Evolutionary conservation across 2,888 invertebrate genomes (phyloP).

Genomic region (Sphaerophoria rueppellii): DNA sequence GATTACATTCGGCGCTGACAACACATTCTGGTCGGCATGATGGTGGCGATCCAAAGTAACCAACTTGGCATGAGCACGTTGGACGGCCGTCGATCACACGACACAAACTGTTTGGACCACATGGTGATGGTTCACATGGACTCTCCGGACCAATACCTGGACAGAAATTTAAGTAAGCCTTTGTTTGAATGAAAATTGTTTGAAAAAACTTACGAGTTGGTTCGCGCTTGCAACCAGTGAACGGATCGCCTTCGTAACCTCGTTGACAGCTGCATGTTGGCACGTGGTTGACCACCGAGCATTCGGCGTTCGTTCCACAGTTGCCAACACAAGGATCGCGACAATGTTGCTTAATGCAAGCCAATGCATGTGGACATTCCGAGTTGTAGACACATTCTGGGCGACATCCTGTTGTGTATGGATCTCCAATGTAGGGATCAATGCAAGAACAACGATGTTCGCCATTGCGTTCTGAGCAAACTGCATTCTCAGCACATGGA

Average conservation of each 20-base stretch:
- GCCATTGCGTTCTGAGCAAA: slow-evolving; percentile 88
- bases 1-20: slow-evolving; percentile 89
- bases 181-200: not conserved
- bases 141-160: slow-evolving; percentile 79
- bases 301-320: slow-evolving; percentile 92
- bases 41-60: slow-evolving; percentile 89
- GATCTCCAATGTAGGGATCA: slow-evolving; percentile 93
- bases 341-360: slow-evolving; percentile 92
- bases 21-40: slow-evolving; percentile 90
- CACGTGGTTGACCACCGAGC: slow-evolving; percentile 90
- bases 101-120: slow-evolving; percentile 91
- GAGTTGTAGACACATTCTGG: slow-evolving; percentile 93
- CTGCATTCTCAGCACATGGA: slow-evolving; percentile 93
- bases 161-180: not conserved
- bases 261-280: slow-evolving; percentile 91
- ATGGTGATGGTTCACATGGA: slow-evolving; percentile 90
- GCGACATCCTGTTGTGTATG: slow-evolving; percentile 91
- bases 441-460: slow-evolving; percentile 91
- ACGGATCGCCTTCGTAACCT: slow-evolving; percentile 92
- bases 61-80: slow-evolving; percentile 89
- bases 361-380: slow-evolving; percentile 89
- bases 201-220: slow-evolving; percentile 83
- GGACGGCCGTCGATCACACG: slow-evolving; percentile 88
- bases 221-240: slow-evolving; percentile 88
- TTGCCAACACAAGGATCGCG: slow-evolving; percentile 92